These are phyloP conservation scores for Pollenia angustigena DNA, from an alignment of 2,888 invertebrate genomes.

Conservation along the genomic window DNA sequence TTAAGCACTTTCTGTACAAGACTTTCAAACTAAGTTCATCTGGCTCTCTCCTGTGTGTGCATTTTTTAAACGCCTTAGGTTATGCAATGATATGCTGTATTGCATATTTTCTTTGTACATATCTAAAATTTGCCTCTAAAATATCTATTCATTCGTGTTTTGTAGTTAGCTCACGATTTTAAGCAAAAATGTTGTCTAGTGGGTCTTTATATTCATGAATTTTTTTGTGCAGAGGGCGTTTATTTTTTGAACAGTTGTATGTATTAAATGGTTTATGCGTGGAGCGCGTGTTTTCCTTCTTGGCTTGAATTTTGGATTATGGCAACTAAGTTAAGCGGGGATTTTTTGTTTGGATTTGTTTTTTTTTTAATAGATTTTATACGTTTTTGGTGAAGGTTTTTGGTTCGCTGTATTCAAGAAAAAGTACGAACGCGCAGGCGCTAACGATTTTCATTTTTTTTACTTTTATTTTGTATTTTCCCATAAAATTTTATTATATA, in stretches of 20 bases:
- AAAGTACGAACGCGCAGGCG: constrained; percentile 70
- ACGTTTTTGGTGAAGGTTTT: constrained; percentile 30
- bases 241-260: constrained; percentile 3
- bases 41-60: constrained; percentile 5
- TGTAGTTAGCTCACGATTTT: constrained; percentile 56
- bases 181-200: background rate
- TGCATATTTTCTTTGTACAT: constrained; percentile 31
- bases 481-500: constrained; percentile 53
- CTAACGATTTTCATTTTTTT: constrained; percentile 77
- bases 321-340: constrained; percentile 50
- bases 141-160: constrained; percentile 25
- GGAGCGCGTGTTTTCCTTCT: constrained; percentile 53
- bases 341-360: too few species aligned
- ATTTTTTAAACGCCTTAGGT: constrained; percentile 77
- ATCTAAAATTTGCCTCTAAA: constrained; percentile 30
- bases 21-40: background rate
- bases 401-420: constrained; percentile 15
- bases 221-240: constrained; percentile 59
- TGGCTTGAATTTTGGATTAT: constrained; percentile 12
- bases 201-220: constrained; percentile 35
- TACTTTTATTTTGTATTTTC: constrained; percentile 63
- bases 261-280: constrained; percentile 53
- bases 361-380: too few species aligned
- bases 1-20: constrained; percentile 36
- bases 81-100: constrained; percentile 79